A percentile compares a stretch with the other conserved stretches of the same genome.
Evolutionary conservation across 1,140 invertebrate species (phyloP).

Genomic region (Hylyphantes graminicola): DNA sequence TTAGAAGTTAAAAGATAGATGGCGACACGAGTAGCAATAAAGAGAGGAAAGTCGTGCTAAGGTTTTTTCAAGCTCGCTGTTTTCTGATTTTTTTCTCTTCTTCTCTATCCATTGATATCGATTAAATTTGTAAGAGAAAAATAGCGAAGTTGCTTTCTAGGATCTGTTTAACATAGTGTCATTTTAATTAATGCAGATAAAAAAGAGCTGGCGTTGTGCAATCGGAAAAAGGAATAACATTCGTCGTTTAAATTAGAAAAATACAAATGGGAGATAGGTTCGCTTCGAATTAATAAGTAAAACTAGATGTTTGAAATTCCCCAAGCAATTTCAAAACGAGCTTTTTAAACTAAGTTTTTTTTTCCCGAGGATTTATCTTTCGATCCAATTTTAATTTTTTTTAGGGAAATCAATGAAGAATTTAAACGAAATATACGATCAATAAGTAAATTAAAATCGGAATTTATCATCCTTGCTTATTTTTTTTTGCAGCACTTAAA

Average conservation of each 20-base stretch:
- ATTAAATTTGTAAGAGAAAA: conserved; percentile 34
- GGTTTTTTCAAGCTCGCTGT: conserved; percentile 4
- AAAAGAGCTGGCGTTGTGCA: not conserved
- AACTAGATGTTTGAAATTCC: too few relatives aligned
- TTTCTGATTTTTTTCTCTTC: conserved; percentile 24
- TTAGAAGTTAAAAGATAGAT: conserved; percentile 1
- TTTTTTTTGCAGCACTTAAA: too few relatives aligned
- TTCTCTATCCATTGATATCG: conserved; percentile 38
- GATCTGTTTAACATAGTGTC: conserved; percentile 9
- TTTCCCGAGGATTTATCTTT: too few relatives aligned
- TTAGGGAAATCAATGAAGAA: too few relatives aligned
- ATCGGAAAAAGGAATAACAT: not conserved
- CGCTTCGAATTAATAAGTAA: too few relatives aligned
- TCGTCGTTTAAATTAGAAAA: not conserved
- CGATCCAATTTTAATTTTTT: too few relatives aligned
- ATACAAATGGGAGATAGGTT: too few relatives aligned
- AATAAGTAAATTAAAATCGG: too few relatives aligned
- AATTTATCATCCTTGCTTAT: too few relatives aligned
- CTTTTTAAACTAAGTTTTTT: too few relatives aligned
- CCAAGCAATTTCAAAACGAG: too few relatives aligned
- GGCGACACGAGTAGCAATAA: conserved; percentile 1
- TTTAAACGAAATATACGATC: too few relatives aligned
- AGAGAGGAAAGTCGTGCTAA: not conserved
- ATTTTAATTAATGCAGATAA: conserved; percentile 3
- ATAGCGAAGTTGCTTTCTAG: conserved; percentile 7